Evolutionary conservation across 1,140 invertebrate genomes (phyloP), one percentile per base, ranked within the genome.

Genomic region (Drosophila busckii): DNA sequence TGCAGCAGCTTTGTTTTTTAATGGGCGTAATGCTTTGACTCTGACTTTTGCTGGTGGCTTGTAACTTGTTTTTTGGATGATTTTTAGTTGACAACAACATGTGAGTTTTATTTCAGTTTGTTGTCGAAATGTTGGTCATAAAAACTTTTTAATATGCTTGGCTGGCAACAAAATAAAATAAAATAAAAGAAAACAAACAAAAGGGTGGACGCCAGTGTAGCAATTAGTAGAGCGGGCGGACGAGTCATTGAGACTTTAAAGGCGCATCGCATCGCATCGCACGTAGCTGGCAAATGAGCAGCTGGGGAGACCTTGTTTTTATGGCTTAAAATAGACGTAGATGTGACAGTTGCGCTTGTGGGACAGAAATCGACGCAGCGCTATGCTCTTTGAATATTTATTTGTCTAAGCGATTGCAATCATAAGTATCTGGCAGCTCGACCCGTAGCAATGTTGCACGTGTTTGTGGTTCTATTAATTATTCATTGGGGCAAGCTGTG

Each of bases 331-430:
- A 56, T 37, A 22, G 34, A 38, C 45, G 32, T 60, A 25, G n/a
- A n/a, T n/a, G n/a, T n/a, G 34, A 13, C 13, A 38, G 49, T 19
- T 15, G 40, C 26, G 3, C 20, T 16, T 22, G 26, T 31, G 37
- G 15, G 23, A 55, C 3, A 12, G 37, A 40, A 37, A 3, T 5
- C 10, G 19, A 45, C 68, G 41, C 46, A 29, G 22, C 58, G 45
- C 52, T 46, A 78, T 70, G 71, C 53, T 49, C 61, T 67, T 78
- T 78, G 71, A 70, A 58, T 75, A 78, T 65, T 65, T 63, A 75
- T 75, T 65, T 49, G 53, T 37, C 50, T 34, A 45, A 73, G 52
- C 60, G 61, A 65, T 66, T 59, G 29, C 28, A 19, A 15, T 37
- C 13, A 26, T 44, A 19, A 40, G 32, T 48, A 62, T 45, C 28